These are phyloP conservation scores for Ceratoteleas bidentatus DNA, from an alignment of 1,140 invertebrate species.

Conservation along the genomic window DNA sequence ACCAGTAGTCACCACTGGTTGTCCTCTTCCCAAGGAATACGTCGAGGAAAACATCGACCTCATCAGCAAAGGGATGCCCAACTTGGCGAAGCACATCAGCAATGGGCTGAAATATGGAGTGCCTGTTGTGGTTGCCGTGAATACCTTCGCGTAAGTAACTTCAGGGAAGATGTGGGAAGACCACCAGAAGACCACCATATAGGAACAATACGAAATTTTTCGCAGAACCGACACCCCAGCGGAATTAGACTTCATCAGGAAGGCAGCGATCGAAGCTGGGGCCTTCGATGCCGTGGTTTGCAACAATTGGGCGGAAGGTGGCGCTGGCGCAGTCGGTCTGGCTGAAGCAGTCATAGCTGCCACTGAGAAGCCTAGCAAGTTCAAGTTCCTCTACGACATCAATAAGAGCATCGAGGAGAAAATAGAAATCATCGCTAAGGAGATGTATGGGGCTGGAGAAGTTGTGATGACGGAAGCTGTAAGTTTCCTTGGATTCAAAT, in stretches of 20 bases:
- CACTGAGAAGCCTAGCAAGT: slow-evolving; percentile 84
- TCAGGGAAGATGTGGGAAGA: no score
- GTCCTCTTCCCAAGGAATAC: slow-evolving; percentile 92
- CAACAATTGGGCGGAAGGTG: slow-evolving; percentile 95
- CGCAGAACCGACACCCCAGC: slow-evolving; percentile 90
- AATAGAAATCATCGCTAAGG: slow-evolving; percentile 92
- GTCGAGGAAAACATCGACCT: slow-evolving; percentile 93
- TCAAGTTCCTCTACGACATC: slow-evolving; percentile 93
- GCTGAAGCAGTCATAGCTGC: slow-evolving; percentile 93
- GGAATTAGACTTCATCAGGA: slow-evolving; percentile 91
- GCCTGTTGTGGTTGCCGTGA: slow-evolving; percentile 97
- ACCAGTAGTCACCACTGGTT: slow-evolving; percentile 91
- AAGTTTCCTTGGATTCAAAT: no score
- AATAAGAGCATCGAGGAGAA: slow-evolving; percentile 91
- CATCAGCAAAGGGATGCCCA: slow-evolving; percentile 93
- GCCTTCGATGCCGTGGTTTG: slow-evolving; percentile 94
- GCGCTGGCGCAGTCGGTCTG: slow-evolving; percentile 91
- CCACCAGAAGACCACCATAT: no score
- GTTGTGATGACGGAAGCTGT: no score
- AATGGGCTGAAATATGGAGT: slow-evolving; percentile 95
- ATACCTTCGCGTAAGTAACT: slow-evolving; percentile 92
- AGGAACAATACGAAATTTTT: no score
- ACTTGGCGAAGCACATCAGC: slow-evolving; percentile 96
- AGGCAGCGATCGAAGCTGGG: slow-evolving; percentile 87
- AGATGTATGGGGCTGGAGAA: slow-evolving; percentile 99